A percentile compares a stretch with the other conserved stretches of the same genome.
phyloP scores from a whole-genome alignment of 2,797 vertebrate species.

The Sarcoramphus papa region DNA sequence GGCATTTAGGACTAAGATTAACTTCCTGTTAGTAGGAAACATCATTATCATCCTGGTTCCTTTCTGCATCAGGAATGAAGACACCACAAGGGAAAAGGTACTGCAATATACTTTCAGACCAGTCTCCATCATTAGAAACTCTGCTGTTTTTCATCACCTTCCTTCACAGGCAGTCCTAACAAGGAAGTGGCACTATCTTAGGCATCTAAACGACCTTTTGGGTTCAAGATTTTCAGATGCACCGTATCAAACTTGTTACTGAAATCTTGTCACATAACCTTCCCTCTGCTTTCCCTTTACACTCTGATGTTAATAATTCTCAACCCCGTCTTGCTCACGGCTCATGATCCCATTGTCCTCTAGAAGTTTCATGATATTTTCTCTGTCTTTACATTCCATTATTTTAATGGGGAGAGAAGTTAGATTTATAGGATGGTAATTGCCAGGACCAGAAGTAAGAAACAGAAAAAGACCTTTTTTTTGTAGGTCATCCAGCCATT shows the following conservation, averaged over 20 bases:
- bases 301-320: not conserved
- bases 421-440: slow-evolving; percentile 51
- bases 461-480: slow-evolving; percentile 5
- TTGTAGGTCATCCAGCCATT: slow-evolving; percentile 42
- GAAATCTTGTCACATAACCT: slow-evolving; percentile 16
- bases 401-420: slow-evolving; percentile 49
- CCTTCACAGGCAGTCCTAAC: not conserved
- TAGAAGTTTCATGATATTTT: slow-evolving; percentile 42
- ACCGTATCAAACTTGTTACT: not conserved
- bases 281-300: not conserved
- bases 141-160: slow-evolving; percentile 9
- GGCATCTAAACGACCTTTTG: not conserved
- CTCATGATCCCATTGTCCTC: slow-evolving; percentile 36
- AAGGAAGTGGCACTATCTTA: not conserved
- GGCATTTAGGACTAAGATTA: slow-evolving; percentile 35
- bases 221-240: not conserved
- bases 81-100: not conserved
- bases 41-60: not conserved
- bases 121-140: not conserved
- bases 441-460: slow-evolving; percentile 17
- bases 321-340: not conserved
- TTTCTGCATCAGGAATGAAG: slow-evolving; percentile 1
- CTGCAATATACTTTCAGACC: not conserved
- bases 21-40: not conserved
- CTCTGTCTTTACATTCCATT: slow-evolving; percentile 33